A percentile compares a stretch with the other conserved stretches of the same genome.
phyloP scores from a whole-genome alignment of 2,113 vertebrate species.

The Aphyosemion australe region DNA sequence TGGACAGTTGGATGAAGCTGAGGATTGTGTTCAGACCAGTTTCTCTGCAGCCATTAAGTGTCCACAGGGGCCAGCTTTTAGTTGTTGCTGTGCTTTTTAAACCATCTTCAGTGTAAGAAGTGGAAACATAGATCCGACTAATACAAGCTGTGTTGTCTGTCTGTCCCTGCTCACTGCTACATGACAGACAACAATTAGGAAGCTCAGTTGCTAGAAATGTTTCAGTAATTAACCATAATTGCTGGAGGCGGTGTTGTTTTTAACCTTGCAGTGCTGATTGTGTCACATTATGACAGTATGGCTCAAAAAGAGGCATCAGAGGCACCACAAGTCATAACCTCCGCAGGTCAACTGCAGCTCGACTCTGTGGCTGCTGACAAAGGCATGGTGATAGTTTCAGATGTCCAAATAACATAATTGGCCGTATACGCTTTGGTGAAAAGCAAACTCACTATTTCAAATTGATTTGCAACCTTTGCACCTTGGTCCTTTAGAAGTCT shows the following conservation, averaged over 20 bases:
- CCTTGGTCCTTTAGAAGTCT: too few species aligned
- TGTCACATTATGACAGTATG: background rate
- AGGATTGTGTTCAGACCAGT: background rate
- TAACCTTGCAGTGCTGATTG: background rate
- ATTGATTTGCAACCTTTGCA: too few species aligned
- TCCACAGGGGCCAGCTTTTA: background rate
- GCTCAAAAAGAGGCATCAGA: background rate
- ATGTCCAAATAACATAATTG: too few species aligned
- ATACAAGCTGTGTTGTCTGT: background rate
- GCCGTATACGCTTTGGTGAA: too few species aligned
- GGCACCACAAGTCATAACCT: background rate
- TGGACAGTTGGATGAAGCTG: background rate
- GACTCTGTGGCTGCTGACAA: background rate
- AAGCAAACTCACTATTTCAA: too few species aligned
- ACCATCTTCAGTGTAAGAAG: background rate
- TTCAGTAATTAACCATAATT: background rate
- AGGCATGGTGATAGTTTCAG: too few species aligned
- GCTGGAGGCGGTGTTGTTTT: conserved; percentile 4
- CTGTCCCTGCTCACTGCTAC: background rate
- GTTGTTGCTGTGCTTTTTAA: background rate
- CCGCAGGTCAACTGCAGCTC: background rate
- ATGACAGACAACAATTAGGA: background rate
- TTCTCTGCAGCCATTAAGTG: background rate
- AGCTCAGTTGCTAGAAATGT: background rate
- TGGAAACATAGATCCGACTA: background rate